Evolutionary conservation across 2,797 vertebrate genomes (phyloP), one percentile per base, ranked within the genome.

Genomic region (Pelodytes ibericus): DNA sequence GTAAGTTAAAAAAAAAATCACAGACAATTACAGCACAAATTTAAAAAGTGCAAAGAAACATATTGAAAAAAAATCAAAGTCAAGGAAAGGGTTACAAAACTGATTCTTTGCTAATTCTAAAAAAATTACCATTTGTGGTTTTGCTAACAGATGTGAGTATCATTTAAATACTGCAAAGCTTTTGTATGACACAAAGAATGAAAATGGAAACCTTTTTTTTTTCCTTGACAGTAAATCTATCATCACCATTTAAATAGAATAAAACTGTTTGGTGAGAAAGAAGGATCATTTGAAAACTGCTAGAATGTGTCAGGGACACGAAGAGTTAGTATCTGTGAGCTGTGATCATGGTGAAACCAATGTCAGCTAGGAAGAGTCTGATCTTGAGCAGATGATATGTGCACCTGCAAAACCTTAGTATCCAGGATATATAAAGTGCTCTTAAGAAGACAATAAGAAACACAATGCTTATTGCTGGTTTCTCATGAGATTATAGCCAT

Each of bases 211-310:
- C 33, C 30, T 18, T 3, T 79, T 82, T 80, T 85, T 82, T 75
- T 80, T 79, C 74, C 74, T 33, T 75, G 84, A 88, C 81, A 88
- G 69, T 85, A 86, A 84, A 88, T 89, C 82, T 85, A 84, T 90
- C 83, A 86, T 83, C 85, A 80, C 88, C 63, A 56, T 79, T 85
- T 86, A 87, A 85, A 82, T 82, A 81, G 80, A 87, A 86, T 81
- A 81, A 83, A 71, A 78, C 80, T 83, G 83, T 85, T 85, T 61
- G 58, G 81, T 44, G 82, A 80, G 82, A 89, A 84, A 84, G 82
- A 84, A 82, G 73, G 82, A 83, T 76, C 69, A 84, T 82, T 84
- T 88, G 81, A 87, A 84, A 87, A 86, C 81, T 87, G 72, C 72
- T 79, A 84, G 82, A 88, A 77, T 75, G 80, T 82, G 69, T 64